Evolutionary conservation across 2,888 invertebrate species (phyloP).

Genomic region (Toxonevra muliebris): DNA sequence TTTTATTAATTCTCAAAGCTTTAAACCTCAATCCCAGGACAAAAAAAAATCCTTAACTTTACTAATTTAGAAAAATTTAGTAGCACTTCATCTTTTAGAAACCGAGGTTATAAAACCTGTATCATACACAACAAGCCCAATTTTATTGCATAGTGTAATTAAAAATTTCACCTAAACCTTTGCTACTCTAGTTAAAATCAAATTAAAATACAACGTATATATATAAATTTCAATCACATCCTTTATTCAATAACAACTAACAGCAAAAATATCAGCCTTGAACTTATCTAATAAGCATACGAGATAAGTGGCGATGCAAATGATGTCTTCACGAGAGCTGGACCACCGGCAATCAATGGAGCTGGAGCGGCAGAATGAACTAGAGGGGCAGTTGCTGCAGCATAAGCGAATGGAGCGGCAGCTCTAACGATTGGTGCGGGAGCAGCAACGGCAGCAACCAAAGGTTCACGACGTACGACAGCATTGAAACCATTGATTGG

Average conservation of each 20-base stretch:
- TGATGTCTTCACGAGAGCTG: constrained; percentile 57
- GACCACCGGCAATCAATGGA: constrained; percentile 50
- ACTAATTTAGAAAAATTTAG: no score
- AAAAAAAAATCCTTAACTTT: no score
- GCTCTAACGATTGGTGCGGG: constrained; percentile 45
- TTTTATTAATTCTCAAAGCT: no score
- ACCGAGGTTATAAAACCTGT: no score
- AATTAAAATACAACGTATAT: no score
- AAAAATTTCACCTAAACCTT: no score
- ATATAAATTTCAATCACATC: no score
- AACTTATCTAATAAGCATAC: constrained; percentile 53
- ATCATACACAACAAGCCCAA: no score
- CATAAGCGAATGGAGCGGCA: constrained; percentile 38
- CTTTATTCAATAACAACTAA: constrained; percentile 11
- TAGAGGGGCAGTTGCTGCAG: constrained; percentile 41
- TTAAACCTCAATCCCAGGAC: no score
- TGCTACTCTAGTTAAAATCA: no score
- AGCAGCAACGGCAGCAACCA: constrained; percentile 51
- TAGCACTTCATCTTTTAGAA: no score
- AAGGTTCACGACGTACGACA: constrained; percentile 61
- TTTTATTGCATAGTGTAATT: no score
- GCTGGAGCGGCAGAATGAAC: constrained; percentile 46
- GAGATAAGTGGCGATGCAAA: constrained; percentile 61
- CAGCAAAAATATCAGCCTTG: neutral
- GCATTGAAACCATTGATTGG: constrained; percentile 65